Evolutionary conservation across 2,113 vertebrate genomes (phyloP).

Genomic region (Semicossyphus pulcher): DNA sequence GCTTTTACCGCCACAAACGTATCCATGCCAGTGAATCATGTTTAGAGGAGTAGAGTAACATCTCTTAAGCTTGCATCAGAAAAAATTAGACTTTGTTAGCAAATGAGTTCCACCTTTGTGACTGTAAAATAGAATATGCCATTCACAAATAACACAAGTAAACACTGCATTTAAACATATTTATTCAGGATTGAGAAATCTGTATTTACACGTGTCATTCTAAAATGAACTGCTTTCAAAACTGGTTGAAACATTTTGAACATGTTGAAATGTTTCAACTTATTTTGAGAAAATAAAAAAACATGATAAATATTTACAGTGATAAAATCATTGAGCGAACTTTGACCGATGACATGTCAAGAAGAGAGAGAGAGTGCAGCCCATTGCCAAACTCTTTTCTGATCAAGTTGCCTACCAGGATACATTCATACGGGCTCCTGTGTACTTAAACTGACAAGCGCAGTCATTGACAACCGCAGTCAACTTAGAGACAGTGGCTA

Average conservation of each 20-base stretch:
- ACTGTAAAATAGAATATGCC: background rate
- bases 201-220: slow-evolving; percentile 33
- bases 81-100: slow-evolving; percentile 7
- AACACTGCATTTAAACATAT: slow-evolving; percentile 45
- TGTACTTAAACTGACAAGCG: background rate
- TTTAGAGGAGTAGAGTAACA: slow-evolving; percentile 8
- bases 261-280: slow-evolving; percentile 7
- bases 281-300: slow-evolving; percentile 26
- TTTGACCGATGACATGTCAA: background rate
- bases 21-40: slow-evolving; percentile 5
- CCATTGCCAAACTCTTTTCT: background rate
- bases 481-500: slow-evolving; percentile 17
- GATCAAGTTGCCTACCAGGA: background rate
- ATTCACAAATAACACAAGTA: slow-evolving; percentile 44
- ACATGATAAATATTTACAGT: slow-evolving; percentile 46
- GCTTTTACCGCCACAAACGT: slow-evolving; percentile 37
- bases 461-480: slow-evolving; percentile 17
- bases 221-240: slow-evolving; percentile 1
- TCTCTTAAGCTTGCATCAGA: slow-evolving; percentile 46
- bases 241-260: background rate
- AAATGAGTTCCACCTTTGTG: background rate
- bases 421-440: background rate
- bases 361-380: background rate
- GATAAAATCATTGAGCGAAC: background rate
- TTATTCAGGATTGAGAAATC: slow-evolving; percentile 52